Evolutionary conservation across 2,888 invertebrate species (phyloP), one percentile per base, ranked within the genome.

Genomic region (Sinodicranocentrus sp.): DNA sequence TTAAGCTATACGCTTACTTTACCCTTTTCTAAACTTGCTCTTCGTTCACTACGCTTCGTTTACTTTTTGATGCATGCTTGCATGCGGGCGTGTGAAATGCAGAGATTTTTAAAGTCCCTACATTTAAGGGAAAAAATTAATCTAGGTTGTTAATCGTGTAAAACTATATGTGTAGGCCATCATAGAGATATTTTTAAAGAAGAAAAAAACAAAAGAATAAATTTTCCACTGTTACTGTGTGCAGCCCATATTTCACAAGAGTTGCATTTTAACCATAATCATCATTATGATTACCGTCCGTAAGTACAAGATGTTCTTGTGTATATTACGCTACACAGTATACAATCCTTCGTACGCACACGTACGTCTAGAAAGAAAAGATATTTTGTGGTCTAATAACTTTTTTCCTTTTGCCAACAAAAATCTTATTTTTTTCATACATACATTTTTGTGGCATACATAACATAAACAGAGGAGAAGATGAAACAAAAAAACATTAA

Each of bases 301-400:
- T 5, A 17, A n/a, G 28, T n/a, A 61, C 61, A 61, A 23, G 28
- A 61, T 61, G 61, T 61, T 5, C 28, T 61, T 61, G 33, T 33
- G 33, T 33, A 28, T 2, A 21, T 10, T 2, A 61, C 25, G 17
- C 25, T 57, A 15, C n/a, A n/a, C n/a, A n/a, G n/a, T n/a, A n/a
- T n/a, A n/a, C 57, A 10, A 5, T 15, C 21, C 19, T 6, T 26
- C 19, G 2, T 39, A 13, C 59, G 8, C 26, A 23, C 26, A 33
- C 17, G 23, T 76, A 43, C 43, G 28, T 67, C 44, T 76, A 82
- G n/a, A n/a, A n/a, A n/a, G n/a, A n/a, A 61, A 75, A 82, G 52
- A 84, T 86, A 84, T 86, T 86, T 84, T 82, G 84, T 86, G 86
- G 86, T 86, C 86, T 86, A 78, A 86, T 86, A 86, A 86, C 83